phyloP scores from a whole-genome alignment of 2,888 invertebrate genomes.

The Endomychus coccineus region DNA sequence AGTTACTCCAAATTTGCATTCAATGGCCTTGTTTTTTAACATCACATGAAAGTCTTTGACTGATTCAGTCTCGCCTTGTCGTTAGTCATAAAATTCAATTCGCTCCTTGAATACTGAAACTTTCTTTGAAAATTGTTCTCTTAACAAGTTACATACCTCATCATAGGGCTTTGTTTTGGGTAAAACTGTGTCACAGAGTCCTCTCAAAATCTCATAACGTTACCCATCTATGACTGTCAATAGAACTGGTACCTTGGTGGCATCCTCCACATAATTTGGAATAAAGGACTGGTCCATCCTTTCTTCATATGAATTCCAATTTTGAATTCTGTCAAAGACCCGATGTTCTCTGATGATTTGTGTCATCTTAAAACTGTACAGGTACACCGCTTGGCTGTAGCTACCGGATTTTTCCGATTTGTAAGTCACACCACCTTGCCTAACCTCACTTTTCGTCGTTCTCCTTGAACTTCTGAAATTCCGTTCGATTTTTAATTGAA shows the following conservation, averaged over 20 bases:
- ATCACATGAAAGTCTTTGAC: conserved; percentile 21
- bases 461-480: too few relatives aligned
- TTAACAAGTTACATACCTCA: conserved; percentile 16
- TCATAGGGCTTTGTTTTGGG: conserved; percentile 23
- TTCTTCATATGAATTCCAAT: not conserved
- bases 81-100: conserved; percentile 21
- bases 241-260: conserved; percentile 11
- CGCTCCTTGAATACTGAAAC: conserved; percentile 20
- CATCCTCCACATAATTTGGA: conserved; percentile 4
- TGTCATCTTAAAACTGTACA: too few relatives aligned
- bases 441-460: too few relatives aligned
- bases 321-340: not conserved
- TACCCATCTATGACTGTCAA: conserved; percentile 21
- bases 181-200: conserved; percentile 21
- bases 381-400: too few relatives aligned
- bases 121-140: conserved; percentile 17
- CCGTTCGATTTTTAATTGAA: too few relatives aligned
- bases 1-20: conserved; percentile 22
- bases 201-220: conserved; percentile 21
- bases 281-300: conserved; percentile 8
- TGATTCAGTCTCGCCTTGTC: conserved; percentile 18
- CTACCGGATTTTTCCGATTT: too few relatives aligned
- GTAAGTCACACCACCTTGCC: too few relatives aligned
- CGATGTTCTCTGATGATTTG: not conserved
- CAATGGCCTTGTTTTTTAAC: conserved; percentile 20